Evolutionary conservation across 2,797 vertebrate species (phyloP).

Genomic region (Naso thynnoides): DNA sequence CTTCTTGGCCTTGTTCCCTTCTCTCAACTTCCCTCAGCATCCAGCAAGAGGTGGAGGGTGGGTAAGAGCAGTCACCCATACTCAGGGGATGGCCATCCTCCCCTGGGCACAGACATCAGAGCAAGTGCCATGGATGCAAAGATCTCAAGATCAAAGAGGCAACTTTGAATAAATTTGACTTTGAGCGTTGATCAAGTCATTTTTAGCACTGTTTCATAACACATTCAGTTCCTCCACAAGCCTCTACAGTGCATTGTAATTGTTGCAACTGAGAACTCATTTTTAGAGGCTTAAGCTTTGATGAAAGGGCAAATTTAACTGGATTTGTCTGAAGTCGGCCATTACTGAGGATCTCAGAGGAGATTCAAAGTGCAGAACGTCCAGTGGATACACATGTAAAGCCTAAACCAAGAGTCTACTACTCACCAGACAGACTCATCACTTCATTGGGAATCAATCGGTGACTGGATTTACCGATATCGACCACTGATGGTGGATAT

Average conservation of each 20-base stretch:
- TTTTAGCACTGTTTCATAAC: conserved; percentile 5
- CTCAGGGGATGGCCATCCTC: conserved; percentile 62
- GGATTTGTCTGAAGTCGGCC: too few species aligned
- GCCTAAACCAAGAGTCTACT: neutral
- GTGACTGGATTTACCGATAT: neutral
- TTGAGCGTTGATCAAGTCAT: conserved; percentile 25
- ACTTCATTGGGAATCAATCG: neutral
- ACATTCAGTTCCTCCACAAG: neutral
- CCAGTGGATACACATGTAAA: neutral
- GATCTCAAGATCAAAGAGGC: conserved; percentile 60
- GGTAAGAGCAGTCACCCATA: conserved; percentile 53
- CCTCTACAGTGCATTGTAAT: neutral
- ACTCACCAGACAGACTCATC: neutral
- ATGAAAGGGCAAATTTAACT: neutral
- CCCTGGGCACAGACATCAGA: conserved; percentile 59
- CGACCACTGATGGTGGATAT: neutral
- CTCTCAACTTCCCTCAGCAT: conserved; percentile 71
- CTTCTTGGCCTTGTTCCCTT: conserved; percentile 83
- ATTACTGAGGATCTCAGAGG: neutral
- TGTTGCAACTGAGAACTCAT: neutral
- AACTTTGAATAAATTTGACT: conserved; percentile 58
- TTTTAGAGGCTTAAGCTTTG: neutral
- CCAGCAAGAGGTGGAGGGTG: conserved; percentile 46
- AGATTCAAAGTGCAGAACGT: neutral
- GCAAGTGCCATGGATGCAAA: conserved; percentile 49